These are phyloP conservation scores for Parnassius smintheus DNA, from an alignment of 2,888 invertebrate species.

Conservation along the genomic window DNA sequence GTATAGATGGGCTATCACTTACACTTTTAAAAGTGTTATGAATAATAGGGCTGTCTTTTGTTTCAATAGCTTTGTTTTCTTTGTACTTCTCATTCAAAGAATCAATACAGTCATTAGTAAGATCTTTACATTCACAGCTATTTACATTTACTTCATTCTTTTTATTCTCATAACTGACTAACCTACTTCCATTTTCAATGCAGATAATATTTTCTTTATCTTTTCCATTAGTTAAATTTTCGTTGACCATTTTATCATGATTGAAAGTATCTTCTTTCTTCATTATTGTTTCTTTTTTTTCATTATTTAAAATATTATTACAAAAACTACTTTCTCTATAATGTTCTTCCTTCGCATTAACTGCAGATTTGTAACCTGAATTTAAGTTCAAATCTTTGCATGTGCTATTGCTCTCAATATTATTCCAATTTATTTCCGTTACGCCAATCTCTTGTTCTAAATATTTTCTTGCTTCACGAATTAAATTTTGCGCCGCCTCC, in stretches of 20 bases:
- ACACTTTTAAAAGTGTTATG: slow-evolving; percentile 4
- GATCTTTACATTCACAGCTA: background rate
- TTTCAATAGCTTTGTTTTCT: slow-evolving; percentile 3
- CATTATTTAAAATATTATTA: background rate
- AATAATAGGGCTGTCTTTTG: slow-evolving; percentile 18
- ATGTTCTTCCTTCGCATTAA: slow-evolving; percentile 5
- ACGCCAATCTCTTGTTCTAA: slow-evolving; percentile 88
- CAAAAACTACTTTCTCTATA: background rate
- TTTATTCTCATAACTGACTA: background rate
- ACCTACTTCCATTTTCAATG: background rate
- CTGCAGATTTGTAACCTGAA: background rate
- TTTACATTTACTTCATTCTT: background rate
- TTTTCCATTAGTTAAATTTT: slow-evolving; percentile 1
- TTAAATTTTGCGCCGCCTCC: slow-evolving; percentile 90
- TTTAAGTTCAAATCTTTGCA: slow-evolving; percentile 19
- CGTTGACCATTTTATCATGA: background rate
- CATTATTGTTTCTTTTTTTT: too few species aligned
- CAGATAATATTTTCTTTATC: background rate
- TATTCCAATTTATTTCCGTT: slow-evolving; percentile 84
- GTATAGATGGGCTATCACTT: slow-evolving; percentile 23
- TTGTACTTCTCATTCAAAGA: background rate
- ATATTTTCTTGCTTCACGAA: slow-evolving; percentile 88
- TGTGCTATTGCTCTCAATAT: slow-evolving; percentile 29
- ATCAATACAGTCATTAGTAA: background rate
- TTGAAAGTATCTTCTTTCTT: too few species aligned